These are phyloP conservation scores for Hipposideros larvatus DNA, from an alignment of 2,797 vertebrate species.

Conservation along the genomic window DNA sequence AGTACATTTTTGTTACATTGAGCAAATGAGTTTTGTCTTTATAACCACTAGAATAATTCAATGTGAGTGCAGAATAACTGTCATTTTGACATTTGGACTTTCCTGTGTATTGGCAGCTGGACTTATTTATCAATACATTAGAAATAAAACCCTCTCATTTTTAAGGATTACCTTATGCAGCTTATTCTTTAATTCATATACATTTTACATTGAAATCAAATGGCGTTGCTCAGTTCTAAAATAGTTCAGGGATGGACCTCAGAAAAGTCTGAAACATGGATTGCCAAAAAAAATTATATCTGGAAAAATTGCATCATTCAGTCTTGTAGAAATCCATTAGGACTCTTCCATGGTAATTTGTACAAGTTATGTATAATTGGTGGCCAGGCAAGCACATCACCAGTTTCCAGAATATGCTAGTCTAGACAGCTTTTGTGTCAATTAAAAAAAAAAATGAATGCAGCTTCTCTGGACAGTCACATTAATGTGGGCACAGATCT, in stretches of 20 bases:
- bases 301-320: background rate
- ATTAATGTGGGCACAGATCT: background rate
- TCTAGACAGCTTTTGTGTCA: background rate
- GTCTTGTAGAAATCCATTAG: background rate
- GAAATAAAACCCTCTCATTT: conserved; percentile 24
- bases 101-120: background rate
- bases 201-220: background rate
- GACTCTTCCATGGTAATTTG: background rate
- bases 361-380: background rate
- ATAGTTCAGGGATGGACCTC: background rate
- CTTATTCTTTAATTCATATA: background rate
- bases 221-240: background rate
- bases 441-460: background rate
- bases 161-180: background rate
- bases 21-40: conserved; percentile 5
- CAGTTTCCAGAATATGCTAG: background rate
- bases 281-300: background rate
- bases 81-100: background rate
- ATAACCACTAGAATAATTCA: background rate
- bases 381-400: background rate
- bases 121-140: background rate
- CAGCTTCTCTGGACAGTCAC: background rate
- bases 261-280: background rate
- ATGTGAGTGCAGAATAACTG: background rate
- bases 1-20: background rate